A percentile compares a stretch with the other conserved stretches of the same genome.
These are phyloP conservation scores for Plectropomus leopardus DNA, from an alignment of 2,113 vertebrate species.

Conservation along the genomic window DNA sequence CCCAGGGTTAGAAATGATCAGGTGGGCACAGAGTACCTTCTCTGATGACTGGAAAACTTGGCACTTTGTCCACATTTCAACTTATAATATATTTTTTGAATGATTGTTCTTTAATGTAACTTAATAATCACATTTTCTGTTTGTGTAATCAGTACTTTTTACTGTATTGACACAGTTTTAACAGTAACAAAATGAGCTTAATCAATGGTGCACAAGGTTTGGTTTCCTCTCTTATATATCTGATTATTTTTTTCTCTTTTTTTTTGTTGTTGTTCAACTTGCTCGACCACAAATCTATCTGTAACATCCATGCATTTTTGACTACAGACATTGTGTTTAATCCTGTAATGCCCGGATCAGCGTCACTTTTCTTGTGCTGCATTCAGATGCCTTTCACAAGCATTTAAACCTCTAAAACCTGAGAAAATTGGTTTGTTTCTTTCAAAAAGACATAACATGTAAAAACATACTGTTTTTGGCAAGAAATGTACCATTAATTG, in stretches of 20 bases:
- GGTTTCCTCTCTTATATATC: constrained; percentile 26
- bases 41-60: neutral
- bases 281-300: constrained; percentile 9
- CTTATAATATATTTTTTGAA: neutral
- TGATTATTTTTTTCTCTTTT: neutral
- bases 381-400: no score
- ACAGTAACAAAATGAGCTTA: neutral
- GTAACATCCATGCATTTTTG: neutral
- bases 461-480: no score
- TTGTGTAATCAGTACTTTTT: neutral
- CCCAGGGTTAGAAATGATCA: constrained; percentile 14
- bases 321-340: neutral
- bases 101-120: neutral
- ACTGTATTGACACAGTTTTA: neutral
- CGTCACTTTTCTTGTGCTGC: no score
- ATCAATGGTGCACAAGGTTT: neutral
- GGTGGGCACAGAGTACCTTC: constrained; percentile 6
- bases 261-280: neutral
- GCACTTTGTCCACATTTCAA: neutral
- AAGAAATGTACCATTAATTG: no score
- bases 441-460: no score
- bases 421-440: no score
- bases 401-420: no score
- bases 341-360: no score
- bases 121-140: neutral